Evolutionary conservation across 2,113 vertebrate genomes (phyloP).

Genomic region (Guaruba guarouba): DNA sequence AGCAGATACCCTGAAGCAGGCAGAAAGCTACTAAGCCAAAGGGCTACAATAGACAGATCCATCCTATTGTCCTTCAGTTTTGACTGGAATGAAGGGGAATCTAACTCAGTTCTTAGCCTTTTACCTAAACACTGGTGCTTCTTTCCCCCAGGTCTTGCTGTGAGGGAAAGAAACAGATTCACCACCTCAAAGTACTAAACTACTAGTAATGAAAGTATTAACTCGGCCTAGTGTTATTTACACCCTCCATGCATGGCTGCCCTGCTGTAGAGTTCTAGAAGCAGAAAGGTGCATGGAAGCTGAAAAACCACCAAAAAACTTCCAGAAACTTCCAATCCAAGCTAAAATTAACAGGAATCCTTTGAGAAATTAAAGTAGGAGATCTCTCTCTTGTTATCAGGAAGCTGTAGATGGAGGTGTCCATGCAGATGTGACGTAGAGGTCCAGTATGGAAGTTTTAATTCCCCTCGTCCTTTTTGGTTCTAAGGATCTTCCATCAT

Average conservation of each 20-base stretch:
- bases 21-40: background rate
- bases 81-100: background rate
- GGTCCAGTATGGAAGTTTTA: background rate
- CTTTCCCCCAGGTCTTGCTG: background rate
- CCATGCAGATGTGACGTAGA: background rate
- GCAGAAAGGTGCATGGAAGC: background rate
- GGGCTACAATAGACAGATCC: background rate
- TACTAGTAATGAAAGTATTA: background rate
- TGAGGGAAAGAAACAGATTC: background rate
- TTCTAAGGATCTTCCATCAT: background rate
- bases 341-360: background rate
- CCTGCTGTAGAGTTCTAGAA: background rate
- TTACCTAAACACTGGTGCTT: background rate
- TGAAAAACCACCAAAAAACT: fast-evolving
- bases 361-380: background rate
- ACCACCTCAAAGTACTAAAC: background rate
- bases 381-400: background rate
- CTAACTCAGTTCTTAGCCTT: background rate
- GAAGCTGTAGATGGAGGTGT: background rate
- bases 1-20: background rate
- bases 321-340: background rate
- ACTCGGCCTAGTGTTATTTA: background rate
- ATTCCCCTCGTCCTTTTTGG: background rate
- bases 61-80: background rate
- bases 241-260: background rate